Base-by-base conservation (phyloP, 2,113 vertebrate species). In the Prunella himalayana region DNA sequence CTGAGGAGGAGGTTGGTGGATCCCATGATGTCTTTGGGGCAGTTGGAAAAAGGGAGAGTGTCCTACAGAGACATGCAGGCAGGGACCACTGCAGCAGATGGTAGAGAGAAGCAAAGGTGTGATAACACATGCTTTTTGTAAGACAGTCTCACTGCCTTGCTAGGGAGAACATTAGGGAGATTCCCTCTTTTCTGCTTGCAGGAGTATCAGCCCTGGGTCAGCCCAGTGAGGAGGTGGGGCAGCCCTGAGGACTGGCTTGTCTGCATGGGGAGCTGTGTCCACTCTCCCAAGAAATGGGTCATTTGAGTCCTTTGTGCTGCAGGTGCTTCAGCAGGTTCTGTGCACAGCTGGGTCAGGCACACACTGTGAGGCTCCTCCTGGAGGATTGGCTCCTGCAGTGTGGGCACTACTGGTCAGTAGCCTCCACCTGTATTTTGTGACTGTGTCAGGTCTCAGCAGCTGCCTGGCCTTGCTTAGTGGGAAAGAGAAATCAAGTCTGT, bases 281-380 rank as follows among this genome's bases (percentile, higher is more conserved):
- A 3, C 30, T 27, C 37, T 16, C 22, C 28, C 7, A 30, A 37
- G 51, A 54, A 33, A 50, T 3, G n/a, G 11, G 17, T 14, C 13
- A 2, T 10, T 37, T 14, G 35, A 69, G 45, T 42, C 14, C 12
- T 23, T 1, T 6, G 33, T n/a, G 28, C n/a, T 27, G 11, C 22
- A 9, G n/a, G n/a, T 45, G 27, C 63, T 86, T 9, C 63, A 35
- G 65, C 41, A 59, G 64, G 25, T 65, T 54, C 57, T 63, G 50
- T 25, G 5, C 35, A 47, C 37, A 25, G 18, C 71, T 11, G 3
- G 30, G 9, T 23, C 54, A 18, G 44, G 20, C 24, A 13, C 0
- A 0, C 15, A 24, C 33, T 5, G 2, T 1, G 8, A 61, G n/a
- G n/a, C 47, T 71, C 15, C 9, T 35, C 13, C 50, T 1, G 5